Base-by-base conservation (phyloP, 2,797 vertebrate genomes). In the Smutsia gigantea region DNA sequence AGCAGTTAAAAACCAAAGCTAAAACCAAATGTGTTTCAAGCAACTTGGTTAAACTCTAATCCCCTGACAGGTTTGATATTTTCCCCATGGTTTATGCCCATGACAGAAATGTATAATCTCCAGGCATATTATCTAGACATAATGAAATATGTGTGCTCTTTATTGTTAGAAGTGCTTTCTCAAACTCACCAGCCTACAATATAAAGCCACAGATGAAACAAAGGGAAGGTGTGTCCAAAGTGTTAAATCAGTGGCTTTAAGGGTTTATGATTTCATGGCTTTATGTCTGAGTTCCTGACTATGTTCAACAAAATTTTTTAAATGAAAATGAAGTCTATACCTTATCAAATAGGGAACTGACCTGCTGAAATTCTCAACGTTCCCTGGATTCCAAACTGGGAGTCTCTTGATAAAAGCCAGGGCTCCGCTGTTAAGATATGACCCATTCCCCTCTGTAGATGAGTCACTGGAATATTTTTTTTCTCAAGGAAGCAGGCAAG, bases 371-470 rank as follows among this genome's bases (percentile, higher is more conserved):
- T 46, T 75, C 78, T 53, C 15, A 57, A 90, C 18, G 14, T n/a
- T 11, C 31, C 21, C 19, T 46, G 29, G 53, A 53, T 79, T 14
- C 31, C 51, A 66, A 82, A 75, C 19, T 19, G 9, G 29, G 13
- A 79, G 64, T 69, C 7, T 72, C 19, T 63, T 55, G 29, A 39
- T 12, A 66, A 95, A 95, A 61, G 6, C 10, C 10, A n/a, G 25
- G 55, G 29, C 0, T 23, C 46, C 13, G 1, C 3, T 37, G 4
- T 46, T 19, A 46, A 0, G 0, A 37, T 5, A 10, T 29, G 59
- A 49, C 17, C 15, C 9, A 27, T 3, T 63, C 13, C 2, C 11
- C 25, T 46, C 64, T 71, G 34, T 19, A 84, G 14, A 34, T 3
- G 29, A 53, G 37, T 29, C 74, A 85, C 25, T 42, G 18, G 31